Evolutionary conservation across 2,888 invertebrate species (phyloP), one percentile per base, ranked within the genome.

Genomic region (Ormia ochracea): DNA sequence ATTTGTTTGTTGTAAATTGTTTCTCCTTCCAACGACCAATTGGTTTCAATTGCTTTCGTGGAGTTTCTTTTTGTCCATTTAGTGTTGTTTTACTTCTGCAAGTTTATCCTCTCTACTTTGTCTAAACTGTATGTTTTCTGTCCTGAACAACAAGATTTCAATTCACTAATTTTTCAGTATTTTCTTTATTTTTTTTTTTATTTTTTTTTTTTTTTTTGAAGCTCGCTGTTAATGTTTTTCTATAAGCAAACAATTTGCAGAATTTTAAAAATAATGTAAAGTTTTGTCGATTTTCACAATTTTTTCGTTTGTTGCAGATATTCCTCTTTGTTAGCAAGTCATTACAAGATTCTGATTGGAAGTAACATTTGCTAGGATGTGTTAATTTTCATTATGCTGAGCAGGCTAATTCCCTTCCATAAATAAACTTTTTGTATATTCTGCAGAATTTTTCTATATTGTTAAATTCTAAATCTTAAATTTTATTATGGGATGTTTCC

Each of bases 121-220:
- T 89, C 88, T 84, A 84, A 88, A 85, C 87, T 89, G 88, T 89
- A 89, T 89, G 89, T 88, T 85, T 86, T 85, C 87, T 89, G 89
- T 89, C 89, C 85, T 86, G 82, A 85, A 83, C 84, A 84, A 89
- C 89, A 89, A 86, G 86, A 87, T 86, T n/a, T 89, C 66, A 82
- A 73, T 79, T 78, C 78, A 78, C 74, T 73, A 73, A 82, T 79
- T 83, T 68, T 38, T 21, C 7, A 19, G 38, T 56, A 43, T 23
- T 66, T 38, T 56, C 17, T 58, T 36, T n/a, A n/a, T n/a, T n/a
- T n/a, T n/a, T n/a, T n/a, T n/a, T n/a, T n/a, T 76, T n/a, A 31
- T 31, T 33, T 36, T 31, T 63, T 52, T 76, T n/a, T 36, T 31
- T 33, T 36, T 31, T 63, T 52, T 41, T 28, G 56, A 26, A 52